These are phyloP conservation scores for Lepus europaeus DNA, from an alignment of 2,113 vertebrate genomes.

Conservation along the genomic window DNA sequence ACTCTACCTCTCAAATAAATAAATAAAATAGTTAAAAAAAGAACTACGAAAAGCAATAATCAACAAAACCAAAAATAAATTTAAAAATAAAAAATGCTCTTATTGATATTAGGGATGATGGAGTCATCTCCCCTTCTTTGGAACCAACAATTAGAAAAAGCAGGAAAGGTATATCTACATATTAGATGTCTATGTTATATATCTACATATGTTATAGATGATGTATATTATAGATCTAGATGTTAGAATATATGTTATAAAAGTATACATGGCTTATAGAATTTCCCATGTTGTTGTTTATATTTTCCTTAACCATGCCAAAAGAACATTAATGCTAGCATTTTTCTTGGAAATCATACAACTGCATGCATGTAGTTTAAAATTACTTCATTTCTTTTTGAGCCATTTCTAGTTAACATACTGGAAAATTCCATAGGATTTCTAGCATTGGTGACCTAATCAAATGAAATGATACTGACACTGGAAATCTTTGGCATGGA, in stretches of 20 bases:
- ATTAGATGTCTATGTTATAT: neutral
- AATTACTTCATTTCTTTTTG: conserved; percentile 50
- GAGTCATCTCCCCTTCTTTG: neutral
- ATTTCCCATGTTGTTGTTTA: neutral
- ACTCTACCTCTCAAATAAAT: too few species aligned
- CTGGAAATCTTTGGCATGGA: conserved; percentile 12
- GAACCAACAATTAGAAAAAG: neutral
- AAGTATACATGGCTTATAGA: neutral
- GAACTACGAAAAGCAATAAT: neutral
- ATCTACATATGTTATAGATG: too few species aligned
- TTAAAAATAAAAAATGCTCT: neutral
- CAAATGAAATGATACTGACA: neutral
- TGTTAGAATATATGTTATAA: neutral
- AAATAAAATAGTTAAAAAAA: neutral
- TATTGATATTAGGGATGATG: neutral
- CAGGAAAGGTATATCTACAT: neutral
- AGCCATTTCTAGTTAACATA: neutral
- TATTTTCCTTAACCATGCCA: neutral
- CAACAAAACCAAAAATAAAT: neutral
- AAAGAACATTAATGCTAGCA: neutral
- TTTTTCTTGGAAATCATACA: neutral
- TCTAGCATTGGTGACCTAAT: neutral
- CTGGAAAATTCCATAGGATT: neutral
- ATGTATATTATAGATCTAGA: too few species aligned
- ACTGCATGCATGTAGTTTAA: neutral